A percentile compares a stretch with the other conserved stretches of the same genome.
These are phyloP conservation scores for Agrotis puta DNA, from an alignment of 2,888 invertebrate species.

Conservation along the genomic window DNA sequence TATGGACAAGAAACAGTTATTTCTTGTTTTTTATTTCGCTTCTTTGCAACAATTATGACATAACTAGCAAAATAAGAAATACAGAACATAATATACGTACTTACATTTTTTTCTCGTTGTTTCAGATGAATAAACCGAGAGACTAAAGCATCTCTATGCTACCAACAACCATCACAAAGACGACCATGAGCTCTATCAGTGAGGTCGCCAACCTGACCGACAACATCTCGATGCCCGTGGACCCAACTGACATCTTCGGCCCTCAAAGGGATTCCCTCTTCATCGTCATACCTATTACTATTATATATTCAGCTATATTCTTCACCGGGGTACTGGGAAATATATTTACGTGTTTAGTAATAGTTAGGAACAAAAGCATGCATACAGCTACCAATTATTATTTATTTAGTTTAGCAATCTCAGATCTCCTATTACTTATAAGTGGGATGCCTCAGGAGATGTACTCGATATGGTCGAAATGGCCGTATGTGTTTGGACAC, in stretches of 20 bases:
- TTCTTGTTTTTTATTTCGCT: background rate
- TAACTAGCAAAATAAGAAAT: too few species aligned
- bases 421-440: conserved; percentile 94
- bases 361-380: conserved; percentile 95
- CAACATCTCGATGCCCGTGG: conserved; percentile 67
- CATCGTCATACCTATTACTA: conserved; percentile 93
- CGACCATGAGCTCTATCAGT: conserved; percentile 49
- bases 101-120: conserved; percentile 32
- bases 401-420: conserved; percentile 96
- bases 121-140: conserved; percentile 48
- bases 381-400: conserved; percentile 96
- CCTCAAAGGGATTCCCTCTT: conserved; percentile 90
- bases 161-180: conserved; percentile 3
- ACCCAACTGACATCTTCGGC: conserved; percentile 81
- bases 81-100: background rate
- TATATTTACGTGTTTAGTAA: conserved; percentile 96
- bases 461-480: conserved; percentile 94
- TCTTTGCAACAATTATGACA: too few species aligned
- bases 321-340: conserved; percentile 95
- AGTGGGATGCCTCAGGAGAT: conserved; percentile 96
- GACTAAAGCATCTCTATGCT: conserved; percentile 21
- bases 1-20: background rate
- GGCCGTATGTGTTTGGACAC: conserved; percentile 95
- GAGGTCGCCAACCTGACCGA: conserved; percentile 48
- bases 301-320: conserved; percentile 95